A percentile compares a stretch with the other conserved stretches of the same genome.
Evolutionary conservation across 1,140 invertebrate species (phyloP).

Genomic region (Drosophila ercepeae): DNA sequence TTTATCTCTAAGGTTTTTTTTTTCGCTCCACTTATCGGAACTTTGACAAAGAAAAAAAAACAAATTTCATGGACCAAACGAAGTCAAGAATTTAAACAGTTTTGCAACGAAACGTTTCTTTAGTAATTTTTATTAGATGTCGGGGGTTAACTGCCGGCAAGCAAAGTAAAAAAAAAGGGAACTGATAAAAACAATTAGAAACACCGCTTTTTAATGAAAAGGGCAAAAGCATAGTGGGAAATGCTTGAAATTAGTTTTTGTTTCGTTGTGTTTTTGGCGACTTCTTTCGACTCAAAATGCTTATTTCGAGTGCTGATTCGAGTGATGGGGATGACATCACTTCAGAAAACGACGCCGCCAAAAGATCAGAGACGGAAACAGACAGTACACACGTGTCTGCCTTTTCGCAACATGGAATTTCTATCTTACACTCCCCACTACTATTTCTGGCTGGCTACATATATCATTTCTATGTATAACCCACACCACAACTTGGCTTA

Average conservation of each 20-base stretch:
- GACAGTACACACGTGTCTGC: slow-evolving; percentile 26
- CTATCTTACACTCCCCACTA: not conserved
- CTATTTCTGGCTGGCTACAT: not conserved
- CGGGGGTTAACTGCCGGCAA: slow-evolving; percentile 39
- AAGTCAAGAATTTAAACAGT: slow-evolving; percentile 19
- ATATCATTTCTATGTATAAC: not conserved
- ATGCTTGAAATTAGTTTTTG: slow-evolving; percentile 30
- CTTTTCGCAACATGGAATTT: not conserved
- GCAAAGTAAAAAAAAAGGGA: slow-evolving; percentile 12
- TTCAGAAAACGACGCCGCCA: not conserved
- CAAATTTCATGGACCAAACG: slow-evolving; percentile 11
- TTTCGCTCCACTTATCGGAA: slow-evolving; percentile 17
- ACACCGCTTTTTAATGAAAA: slow-evolving; percentile 16
- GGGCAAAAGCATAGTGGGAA: slow-evolving; percentile 21
- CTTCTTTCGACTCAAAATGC: slow-evolving; percentile 13
- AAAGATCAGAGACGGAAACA: slow-evolving; percentile 13
- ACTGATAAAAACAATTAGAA: slow-evolving; percentile 36
- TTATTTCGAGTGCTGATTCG: slow-evolving; percentile 21
- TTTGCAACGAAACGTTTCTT: slow-evolving; percentile 25
- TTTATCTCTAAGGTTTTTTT: slow-evolving; percentile 21
- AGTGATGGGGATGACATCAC: slow-evolving; percentile 28
- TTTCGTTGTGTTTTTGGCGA: slow-evolving; percentile 12
- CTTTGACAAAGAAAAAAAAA: slow-evolving; percentile 41
- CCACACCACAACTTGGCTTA: not conserved
- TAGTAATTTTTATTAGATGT: slow-evolving; percentile 42